Evolutionary conservation across 1,140 invertebrate species (phyloP).

Genomic region (Lepidurus couesii): DNA sequence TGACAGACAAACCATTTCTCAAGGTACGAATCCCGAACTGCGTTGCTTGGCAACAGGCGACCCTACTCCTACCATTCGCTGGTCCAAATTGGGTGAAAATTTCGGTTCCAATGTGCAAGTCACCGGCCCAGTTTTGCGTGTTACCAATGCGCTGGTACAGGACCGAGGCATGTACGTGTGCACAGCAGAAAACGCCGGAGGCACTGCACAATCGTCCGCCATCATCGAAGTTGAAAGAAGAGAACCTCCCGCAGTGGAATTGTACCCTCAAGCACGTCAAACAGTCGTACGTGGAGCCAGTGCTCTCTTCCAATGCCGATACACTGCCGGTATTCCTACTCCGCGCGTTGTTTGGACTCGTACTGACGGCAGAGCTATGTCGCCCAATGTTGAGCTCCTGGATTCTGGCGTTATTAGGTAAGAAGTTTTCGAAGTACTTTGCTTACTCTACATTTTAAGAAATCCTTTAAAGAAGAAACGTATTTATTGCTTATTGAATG

Average conservation of each 20-base stretch:
- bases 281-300: conserved; percentile 57
- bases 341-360: conserved; percentile 72
- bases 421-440: background rate
- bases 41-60: conserved; percentile 64
- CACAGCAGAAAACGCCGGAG: conserved; percentile 53
- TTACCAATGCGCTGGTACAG: conserved; percentile 60
- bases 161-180: conserved; percentile 72
- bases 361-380: conserved; percentile 59
- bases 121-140: conserved; percentile 61
- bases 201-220: conserved; percentile 58
- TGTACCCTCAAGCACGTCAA: conserved; percentile 64
- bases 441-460: background rate
- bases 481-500: background rate
- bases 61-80: conserved; percentile 64
- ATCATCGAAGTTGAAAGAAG: conserved; percentile 78
- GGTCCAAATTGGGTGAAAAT: conserved; percentile 66
- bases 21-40: conserved; percentile 69
- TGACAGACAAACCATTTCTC: conserved; percentile 62
- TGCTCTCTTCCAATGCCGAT: conserved; percentile 69
- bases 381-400: conserved; percentile 56
- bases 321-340: conserved; percentile 64
- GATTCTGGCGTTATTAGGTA: conserved; percentile 64
- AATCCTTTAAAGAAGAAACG: background rate
- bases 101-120: conserved; percentile 58
- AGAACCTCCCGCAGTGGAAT: conserved; percentile 66